Base-by-base conservation (phyloP, 2,797 vertebrate genomes). In the Oreortyx pictus region DNA sequence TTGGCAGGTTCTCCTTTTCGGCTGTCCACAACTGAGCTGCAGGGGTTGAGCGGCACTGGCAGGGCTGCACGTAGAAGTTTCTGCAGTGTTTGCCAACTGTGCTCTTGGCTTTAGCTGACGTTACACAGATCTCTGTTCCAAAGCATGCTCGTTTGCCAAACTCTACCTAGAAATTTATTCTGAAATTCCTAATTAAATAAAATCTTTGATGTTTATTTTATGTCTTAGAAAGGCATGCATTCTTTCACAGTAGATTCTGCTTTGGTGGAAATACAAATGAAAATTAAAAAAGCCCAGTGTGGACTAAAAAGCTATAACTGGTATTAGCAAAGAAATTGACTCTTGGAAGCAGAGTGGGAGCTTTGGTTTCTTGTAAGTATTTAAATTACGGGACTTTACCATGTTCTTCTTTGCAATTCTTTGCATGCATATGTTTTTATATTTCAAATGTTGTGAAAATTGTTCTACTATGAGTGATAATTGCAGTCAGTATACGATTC, bases 121-220 rank as follows among this genome's bases (percentile, higher is more conserved):
- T 71, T 95, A 67, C 81, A 67, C 3, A 57, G 78, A 80, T 91
- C 92, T 79, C 1, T 24, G 81, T 91, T 94, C 90, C 93, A 90
- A 82, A 93, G 73, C 27, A 7, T 0, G 4, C 56, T 86, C 60
- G 14, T 88, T 86, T 95, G 94, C 93, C 95, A 96, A 93, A 79
- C 86, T 90, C 78, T 43, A 67, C 92, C 94, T 92, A 62, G 92
- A 94, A 92, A 92, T 88, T 61, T 91, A 62, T 89, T 66, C 76
- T 92, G 88, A 83, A 95, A 92, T 95, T 86, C 52, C 65, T 95
- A 92, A 92, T 93, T 94, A 94, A 96, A 93, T 96, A 82, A 88
- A 52, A 5, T 77, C 17, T 73, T 68, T 8, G 78, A 23, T 93
- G 91, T 66, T 94, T 91, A 29, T 82, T 88, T 83, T 61, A 49